Evolutionary conservation across 2,888 invertebrate genomes (phyloP).

Genomic region (Megastigmus dorsalis): DNA sequence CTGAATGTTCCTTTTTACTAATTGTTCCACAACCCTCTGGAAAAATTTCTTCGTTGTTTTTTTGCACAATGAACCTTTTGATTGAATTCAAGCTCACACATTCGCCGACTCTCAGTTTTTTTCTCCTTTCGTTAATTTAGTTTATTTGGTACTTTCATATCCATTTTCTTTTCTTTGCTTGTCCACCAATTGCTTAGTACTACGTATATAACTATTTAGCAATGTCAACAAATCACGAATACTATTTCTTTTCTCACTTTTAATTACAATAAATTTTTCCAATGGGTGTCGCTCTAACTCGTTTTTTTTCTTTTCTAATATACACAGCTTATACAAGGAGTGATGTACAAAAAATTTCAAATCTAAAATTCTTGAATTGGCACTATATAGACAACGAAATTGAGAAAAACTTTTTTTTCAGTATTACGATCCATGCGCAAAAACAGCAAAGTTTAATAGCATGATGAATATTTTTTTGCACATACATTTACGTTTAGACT

Average conservation of each 20-base stretch:
- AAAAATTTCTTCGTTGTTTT: conserved; percentile 47
- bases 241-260: conserved; percentile 25
- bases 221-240: conserved; percentile 49
- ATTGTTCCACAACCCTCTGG: conserved; percentile 24
- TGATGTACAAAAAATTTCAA: conserved; percentile 42
- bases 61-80: conserved; percentile 29
- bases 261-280: conserved; percentile 50
- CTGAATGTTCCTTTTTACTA: background rate
- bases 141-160: conserved; percentile 43
- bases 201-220: conserved; percentile 46
- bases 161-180: conserved; percentile 3
- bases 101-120: background rate
- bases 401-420: conserved; percentile 17
- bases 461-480: conserved; percentile 41
- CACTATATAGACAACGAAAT: conserved; percentile 50
- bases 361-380: conserved; percentile 47
- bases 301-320: conserved; percentile 34
- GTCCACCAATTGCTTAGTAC: conserved; percentile 35
- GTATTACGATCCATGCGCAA: conserved; percentile 24
- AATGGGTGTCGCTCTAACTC: conserved; percentile 38
- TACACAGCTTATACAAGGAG: conserved; percentile 44
- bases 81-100: conserved; percentile 23
- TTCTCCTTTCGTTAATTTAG: conserved; percentile 14
- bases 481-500: conserved; percentile 40
- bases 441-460: conserved; percentile 38